phyloP scores from a whole-genome alignment of 2,888 invertebrate genomes.

The Pandemis corylana region DNA sequence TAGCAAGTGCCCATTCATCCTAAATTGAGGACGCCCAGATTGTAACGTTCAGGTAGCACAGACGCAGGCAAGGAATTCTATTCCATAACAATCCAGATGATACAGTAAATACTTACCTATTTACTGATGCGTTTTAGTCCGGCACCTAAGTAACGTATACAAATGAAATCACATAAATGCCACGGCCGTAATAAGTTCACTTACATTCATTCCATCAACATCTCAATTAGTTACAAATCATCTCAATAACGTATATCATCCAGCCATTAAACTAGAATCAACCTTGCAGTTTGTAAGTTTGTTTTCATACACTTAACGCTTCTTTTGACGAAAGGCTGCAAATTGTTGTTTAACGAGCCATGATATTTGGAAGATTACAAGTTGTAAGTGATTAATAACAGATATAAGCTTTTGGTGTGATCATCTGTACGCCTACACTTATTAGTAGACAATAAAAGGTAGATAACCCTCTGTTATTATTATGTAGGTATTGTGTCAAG shows the following conservation, averaged over 20 bases:
- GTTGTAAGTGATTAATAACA: slow-evolving; percentile 25
- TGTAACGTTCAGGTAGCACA: too few species aligned
- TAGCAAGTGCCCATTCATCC: too few species aligned
- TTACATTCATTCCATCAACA: slow-evolving; percentile 1
- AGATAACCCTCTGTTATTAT: not conserved
- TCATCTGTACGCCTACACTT: slow-evolving; percentile 43
- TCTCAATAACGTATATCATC: slow-evolving; percentile 13
- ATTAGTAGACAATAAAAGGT: slow-evolving; percentile 42
- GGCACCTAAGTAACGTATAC: not conserved
- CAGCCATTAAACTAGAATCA: slow-evolving; percentile 18
- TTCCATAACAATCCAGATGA: too few species aligned
- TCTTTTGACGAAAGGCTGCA: slow-evolving; percentile 18
- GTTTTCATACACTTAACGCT: slow-evolving; percentile 22
- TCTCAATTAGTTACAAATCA: slow-evolving; percentile 5
- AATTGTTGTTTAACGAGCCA: slow-evolving; percentile 24
- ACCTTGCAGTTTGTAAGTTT: slow-evolving; percentile 27
- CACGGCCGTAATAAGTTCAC: slow-evolving; percentile 3
- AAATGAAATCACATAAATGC: not conserved
- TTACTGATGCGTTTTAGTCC: not conserved
- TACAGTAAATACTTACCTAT: too few species aligned
- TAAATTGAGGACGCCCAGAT: too few species aligned
- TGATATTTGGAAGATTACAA: slow-evolving; percentile 13
- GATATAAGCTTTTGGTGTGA: slow-evolving; percentile 20
- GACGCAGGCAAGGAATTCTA: too few species aligned
- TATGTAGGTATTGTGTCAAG: slow-evolving; percentile 42